Percentiles rank a stretch among this genome's conserved stretches.
Conservation (phyloP, 2,888 invertebrate species). For the Eupithecia pulchellata region DNA sequence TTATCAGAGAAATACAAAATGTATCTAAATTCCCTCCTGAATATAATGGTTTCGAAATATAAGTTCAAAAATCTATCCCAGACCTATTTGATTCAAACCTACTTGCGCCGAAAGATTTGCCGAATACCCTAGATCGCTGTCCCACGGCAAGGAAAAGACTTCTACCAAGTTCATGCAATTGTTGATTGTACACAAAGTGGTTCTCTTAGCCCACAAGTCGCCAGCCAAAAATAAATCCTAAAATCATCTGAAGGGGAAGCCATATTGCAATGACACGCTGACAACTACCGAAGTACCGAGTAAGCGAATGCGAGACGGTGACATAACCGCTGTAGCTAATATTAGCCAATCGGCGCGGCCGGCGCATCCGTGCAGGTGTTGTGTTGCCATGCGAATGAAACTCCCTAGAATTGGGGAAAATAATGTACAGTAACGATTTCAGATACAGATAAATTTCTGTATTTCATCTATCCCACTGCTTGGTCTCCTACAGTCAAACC, state of each 20-base stretch:
- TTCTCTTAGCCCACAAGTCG: background rate
- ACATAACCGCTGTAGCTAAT: constrained; percentile 77
- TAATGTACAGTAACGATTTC: background rate
- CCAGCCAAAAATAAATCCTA: background rate
- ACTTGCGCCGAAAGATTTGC: too few species aligned
- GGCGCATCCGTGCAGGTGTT: constrained; percentile 79
- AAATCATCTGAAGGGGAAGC: background rate
- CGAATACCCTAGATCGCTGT: too few species aligned
- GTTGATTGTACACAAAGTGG: background rate
- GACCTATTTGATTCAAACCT: too few species aligned
- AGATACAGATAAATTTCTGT: background rate
- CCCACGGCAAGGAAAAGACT: too few species aligned
- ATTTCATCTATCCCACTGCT: background rate
- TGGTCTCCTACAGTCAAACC: background rate
- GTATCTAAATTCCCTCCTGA: too few species aligned
- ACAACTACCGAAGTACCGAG: constrained; percentile 9
- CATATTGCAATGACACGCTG: constrained; percentile 18
- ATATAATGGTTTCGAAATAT: too few species aligned
- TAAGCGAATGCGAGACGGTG: constrained; percentile 46
- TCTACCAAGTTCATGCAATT: too few species aligned
- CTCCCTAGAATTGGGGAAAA: constrained; percentile 55
- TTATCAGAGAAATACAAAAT: too few species aligned
- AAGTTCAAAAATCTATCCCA: too few species aligned
- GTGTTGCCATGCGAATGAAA: constrained; percentile 66
- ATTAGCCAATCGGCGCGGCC: constrained; percentile 70